A percentile compares a stretch with the other conserved stretches of the same genome.
These are phyloP conservation scores for Cassiopea andromeda DNA, from an alignment of 30 jellyfish, hydroid and myxozoan species.

Conservation along the genomic window DNA sequence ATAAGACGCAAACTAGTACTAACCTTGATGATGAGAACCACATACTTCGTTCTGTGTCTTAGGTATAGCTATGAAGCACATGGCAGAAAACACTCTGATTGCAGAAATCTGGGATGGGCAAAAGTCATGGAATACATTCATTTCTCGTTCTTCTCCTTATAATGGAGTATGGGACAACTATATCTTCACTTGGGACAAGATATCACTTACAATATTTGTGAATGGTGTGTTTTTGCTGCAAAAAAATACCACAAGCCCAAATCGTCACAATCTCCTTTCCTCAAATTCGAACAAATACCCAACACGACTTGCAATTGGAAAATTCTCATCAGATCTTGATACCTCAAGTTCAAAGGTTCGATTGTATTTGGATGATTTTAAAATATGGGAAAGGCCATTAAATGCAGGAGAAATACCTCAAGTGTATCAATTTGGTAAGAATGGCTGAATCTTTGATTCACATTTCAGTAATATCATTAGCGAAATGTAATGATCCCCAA, in stretches of 20 bases:
- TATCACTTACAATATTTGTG: background rate
- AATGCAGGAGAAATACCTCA: constrained; percentile 7
- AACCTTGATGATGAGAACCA: no score
- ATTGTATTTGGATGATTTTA: constrained; percentile 54
- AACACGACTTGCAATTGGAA: constrained; percentile 31
- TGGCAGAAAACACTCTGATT: background rate
- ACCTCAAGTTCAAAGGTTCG: background rate
- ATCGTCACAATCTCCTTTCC: background rate
- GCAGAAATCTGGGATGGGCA: constrained; percentile 23
- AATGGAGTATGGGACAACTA: constrained; percentile 26
- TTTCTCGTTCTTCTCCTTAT: background rate
- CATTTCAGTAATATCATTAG: no score
- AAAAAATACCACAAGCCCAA: background rate
- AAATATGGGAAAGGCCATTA: constrained; percentile 60
- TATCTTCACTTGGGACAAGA: constrained; percentile 49
- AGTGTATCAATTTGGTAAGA: constrained; percentile 39
- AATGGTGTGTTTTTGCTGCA: constrained; percentile 1
- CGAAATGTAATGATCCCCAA: no score
- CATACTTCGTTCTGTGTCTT: no score
- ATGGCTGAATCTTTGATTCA: background rate
- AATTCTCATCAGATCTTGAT: background rate
- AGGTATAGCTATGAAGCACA: background rate
- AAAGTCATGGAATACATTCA: constrained; percentile 26
- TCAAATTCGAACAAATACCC: background rate
- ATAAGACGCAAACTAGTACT: no score